These are phyloP conservation scores for Stomatorhinus walkeri DNA, from an alignment of 2,797 vertebrate genomes.

Conservation along the genomic window DNA sequence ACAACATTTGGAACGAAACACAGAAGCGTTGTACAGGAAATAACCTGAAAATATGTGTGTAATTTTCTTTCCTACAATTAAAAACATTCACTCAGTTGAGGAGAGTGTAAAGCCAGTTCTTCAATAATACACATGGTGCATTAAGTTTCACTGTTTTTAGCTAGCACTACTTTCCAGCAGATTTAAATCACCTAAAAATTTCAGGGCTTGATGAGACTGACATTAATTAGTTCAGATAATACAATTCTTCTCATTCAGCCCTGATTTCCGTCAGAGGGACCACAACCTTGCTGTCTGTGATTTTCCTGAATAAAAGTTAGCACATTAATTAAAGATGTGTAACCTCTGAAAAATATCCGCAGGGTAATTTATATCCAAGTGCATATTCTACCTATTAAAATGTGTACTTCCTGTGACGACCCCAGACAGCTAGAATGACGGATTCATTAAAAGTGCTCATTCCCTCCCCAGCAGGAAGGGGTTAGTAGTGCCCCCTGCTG, in stretches of 20 bases:
- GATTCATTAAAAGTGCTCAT: neutral
- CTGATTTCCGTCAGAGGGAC: neutral
- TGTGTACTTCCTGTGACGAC: neutral
- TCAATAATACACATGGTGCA: neutral
- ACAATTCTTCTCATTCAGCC: neutral
- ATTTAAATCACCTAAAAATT: neutral
- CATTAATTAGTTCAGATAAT: neutral
- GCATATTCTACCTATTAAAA: neutral
- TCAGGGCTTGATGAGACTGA: neutral
- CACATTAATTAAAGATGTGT: slow-evolving; percentile 3
- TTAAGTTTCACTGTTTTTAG: neutral
- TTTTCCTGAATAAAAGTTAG: neutral
- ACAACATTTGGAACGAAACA: neutral
- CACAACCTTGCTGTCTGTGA: neutral
- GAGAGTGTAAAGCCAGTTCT: neutral
- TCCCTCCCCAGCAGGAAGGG: neutral
- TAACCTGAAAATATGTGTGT: neutral
- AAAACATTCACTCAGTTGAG: neutral
- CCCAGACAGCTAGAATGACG: neutral
- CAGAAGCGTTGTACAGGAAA: neutral
- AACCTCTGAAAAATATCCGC: slow-evolving; percentile 3
- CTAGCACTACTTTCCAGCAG: neutral
- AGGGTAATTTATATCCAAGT: neutral
- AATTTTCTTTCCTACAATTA: neutral
- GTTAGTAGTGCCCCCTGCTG: neutral